These are phyloP conservation scores for Gallinago media DNA, from an alignment of 2,113 vertebrate species.

Conservation along the genomic window DNA sequence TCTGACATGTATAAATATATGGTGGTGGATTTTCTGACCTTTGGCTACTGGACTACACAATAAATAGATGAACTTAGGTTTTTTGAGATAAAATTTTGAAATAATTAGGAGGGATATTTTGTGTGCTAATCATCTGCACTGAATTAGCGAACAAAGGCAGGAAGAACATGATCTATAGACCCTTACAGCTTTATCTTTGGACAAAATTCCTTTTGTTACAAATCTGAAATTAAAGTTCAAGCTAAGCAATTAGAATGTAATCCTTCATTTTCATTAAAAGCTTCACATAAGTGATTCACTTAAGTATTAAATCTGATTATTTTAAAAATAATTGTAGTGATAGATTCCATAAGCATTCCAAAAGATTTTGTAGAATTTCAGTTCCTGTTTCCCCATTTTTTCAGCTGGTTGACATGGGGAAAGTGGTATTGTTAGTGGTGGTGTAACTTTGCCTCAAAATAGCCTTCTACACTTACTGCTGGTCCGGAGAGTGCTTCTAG, in stretches of 20 bases:
- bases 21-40: not conserved
- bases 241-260: not conserved
- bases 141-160: not conserved
- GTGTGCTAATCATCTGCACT: not conserved
- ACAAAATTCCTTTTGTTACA: not conserved
- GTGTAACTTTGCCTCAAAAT: not conserved
- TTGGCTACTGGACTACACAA: not conserved
- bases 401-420: not conserved
- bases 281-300: not conserved
- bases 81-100: not conserved
- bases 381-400: not conserved
- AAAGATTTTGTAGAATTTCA: not conserved
- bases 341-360: not conserved
- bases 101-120: not conserved
- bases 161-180: not conserved
- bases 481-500: not conserved
- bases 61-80: not conserved
- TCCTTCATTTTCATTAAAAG: not conserved
- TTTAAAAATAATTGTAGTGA: not conserved
- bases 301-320: not conserved
- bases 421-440: not conserved
- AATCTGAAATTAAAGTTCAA: not conserved
- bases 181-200: not conserved
- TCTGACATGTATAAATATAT: not conserved
- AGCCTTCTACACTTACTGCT: not conserved